Percentiles rank a stretch among this genome's conserved stretches.
These are phyloP conservation scores for Chiloscyllium punctatum DNA, from an alignment of 2,797 vertebrate genomes.

Conservation along the genomic window DNA sequence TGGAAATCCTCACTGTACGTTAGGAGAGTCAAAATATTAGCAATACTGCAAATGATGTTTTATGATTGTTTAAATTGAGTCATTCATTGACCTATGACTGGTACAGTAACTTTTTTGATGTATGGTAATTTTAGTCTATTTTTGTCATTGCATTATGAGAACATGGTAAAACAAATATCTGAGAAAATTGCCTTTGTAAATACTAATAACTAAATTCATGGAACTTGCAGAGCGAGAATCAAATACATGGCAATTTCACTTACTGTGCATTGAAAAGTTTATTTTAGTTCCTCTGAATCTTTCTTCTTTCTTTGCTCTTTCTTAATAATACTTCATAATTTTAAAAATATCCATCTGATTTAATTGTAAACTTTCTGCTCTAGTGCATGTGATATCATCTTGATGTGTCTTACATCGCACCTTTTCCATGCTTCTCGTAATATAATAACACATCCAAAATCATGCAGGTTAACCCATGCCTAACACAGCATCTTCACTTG, in stretches of 20 bases:
- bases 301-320: not conserved
- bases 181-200: not conserved
- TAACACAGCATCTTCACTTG: not conserved
- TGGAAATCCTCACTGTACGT: not conserved
- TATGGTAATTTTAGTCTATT: not conserved
- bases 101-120: not conserved
- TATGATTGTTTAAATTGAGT: not conserved
- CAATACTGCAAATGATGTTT: not conserved
- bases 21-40: not conserved
- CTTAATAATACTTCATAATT: not conserved
- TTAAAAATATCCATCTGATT: not conserved
- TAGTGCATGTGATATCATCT: not conserved
- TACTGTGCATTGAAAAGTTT: not conserved
- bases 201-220: not conserved
- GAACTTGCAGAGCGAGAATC: not conserved
- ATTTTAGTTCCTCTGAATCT: not conserved
- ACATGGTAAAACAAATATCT: not conserved
- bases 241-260: not conserved
- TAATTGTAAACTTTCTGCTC: constrained; percentile 5
- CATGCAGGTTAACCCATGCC: not conserved
- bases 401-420: not conserved
- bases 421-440: not conserved
- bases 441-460: not conserved
- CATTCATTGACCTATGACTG: not conserved
- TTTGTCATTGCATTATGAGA: not conserved